Base-by-base conservation (phyloP, 2,888 invertebrate genomes). In the Caenorhabditis sinica region DNA sequence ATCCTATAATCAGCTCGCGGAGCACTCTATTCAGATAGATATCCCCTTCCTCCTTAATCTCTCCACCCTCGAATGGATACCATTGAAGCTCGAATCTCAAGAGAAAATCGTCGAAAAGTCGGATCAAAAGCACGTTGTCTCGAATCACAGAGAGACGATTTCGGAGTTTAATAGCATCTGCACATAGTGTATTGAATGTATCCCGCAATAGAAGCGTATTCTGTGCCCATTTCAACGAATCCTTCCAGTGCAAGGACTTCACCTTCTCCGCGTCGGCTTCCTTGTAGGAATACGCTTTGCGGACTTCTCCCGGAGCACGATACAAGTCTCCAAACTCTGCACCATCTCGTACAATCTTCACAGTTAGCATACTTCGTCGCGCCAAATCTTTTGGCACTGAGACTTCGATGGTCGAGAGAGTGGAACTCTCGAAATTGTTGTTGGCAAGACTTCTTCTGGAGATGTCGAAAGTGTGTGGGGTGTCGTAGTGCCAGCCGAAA, bases 191-290 rank as follows among this genome's bases (percentile, higher is more conserved):
- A 28, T 86, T 77, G 74, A 90, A 92, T 17, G 89, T 90, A 51
- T 92, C 92, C n/a, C 89, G 77, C 56, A 86, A 85, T 33, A 92
- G 83, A 23, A 92, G 80, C 1, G 91, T 88, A 60, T 92, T 89
- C 53, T 91, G 91, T 0, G 92, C 92, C 91, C 92, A 90, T 60
- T 88, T 87, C 61, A 92, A 63, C 1, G 92, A 89, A 30, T 90
- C 83, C 60, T 87, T 83, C 92, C 92, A 92, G 63, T 86, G 88
- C 5, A 92, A 51, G 3, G 5, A 36, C 20, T 61, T 60, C 1
- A 75, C 71, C 15, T 87, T 71, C 43, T 89, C 85, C 51, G 84
- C 72, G 30, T 89, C 87, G 17, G 83, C 72, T 45, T 86, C 80
- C 72, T 63, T 65, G 36, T 66, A 80, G 0, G 80, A 45, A n/a